Evolutionary conservation across 2,113 vertebrate species (phyloP).

Genomic region (Elephas maximus): DNA sequence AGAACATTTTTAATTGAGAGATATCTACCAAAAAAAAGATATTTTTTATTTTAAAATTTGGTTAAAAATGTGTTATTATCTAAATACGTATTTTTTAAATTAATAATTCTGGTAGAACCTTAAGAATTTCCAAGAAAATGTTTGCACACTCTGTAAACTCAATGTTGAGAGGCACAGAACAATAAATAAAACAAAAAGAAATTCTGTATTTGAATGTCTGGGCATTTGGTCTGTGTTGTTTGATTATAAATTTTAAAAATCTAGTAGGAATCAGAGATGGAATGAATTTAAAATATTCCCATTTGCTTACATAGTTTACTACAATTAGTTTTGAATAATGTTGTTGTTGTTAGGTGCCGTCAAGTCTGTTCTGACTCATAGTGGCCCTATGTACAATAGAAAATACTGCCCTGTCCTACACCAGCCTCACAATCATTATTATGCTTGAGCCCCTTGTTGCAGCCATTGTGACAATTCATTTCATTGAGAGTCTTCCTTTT

Average conservation of each 20-base stretch:
- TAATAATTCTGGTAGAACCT: background rate
- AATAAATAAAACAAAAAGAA: constrained; percentile 38
- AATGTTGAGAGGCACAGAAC: background rate
- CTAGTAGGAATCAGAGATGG: background rate
- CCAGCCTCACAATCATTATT: no score
- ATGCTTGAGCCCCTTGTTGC: no score
- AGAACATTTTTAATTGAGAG: background rate
- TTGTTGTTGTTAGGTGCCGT: no score
- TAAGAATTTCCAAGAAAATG: constrained; percentile 6
- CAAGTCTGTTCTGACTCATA: no score
- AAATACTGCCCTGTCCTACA: no score
- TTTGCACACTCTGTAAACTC: background rate
- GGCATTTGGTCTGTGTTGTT: background rate
- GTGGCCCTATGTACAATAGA: no score
- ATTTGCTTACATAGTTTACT: background rate
- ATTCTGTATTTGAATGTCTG: background rate
- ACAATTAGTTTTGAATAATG: background rate
- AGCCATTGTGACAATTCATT: no score
- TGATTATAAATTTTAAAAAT: background rate
- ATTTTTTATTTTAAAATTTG: background rate
- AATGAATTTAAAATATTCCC: background rate
- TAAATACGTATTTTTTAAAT: background rate
- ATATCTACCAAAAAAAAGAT: background rate
- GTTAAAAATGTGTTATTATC: background rate
- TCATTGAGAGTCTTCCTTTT: no score